phyloP scores from a whole-genome alignment of 2,113 vertebrate species.

The Clinocottus analis region DNA sequence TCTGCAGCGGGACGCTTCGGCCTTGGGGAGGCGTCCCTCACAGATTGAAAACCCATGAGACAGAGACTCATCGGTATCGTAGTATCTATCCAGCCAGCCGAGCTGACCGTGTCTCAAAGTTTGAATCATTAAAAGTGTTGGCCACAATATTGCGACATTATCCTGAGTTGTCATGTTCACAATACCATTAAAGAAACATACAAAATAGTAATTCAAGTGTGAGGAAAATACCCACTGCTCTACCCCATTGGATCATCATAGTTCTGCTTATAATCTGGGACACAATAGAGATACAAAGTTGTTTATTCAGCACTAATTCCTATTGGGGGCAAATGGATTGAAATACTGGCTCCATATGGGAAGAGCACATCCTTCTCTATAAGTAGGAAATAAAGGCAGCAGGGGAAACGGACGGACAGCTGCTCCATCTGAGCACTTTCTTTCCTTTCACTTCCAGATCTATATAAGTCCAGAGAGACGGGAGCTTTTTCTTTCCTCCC shows the following conservation, averaged over 20 bases:
- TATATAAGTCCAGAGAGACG: constrained; percentile 22
- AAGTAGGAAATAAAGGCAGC: constrained; percentile 10
- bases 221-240: background rate
- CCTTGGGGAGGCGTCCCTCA: background rate
- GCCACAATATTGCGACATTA: no score
- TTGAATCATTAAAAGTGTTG: no score
- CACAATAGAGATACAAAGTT: constrained; percentile 6
- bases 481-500: no score
- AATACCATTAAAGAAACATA: background rate
- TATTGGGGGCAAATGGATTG: background rate
- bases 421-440: background rate
- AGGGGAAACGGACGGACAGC: background rate
- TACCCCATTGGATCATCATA: constrained; percentile 5
- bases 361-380: background rate
- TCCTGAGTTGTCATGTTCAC: background rate
- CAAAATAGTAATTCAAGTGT: background rate
- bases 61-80: background rate
- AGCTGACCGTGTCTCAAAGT: no score
- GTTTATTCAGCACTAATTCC: background rate
- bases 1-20: no score
- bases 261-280: background rate
- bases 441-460: constrained; percentile 10
- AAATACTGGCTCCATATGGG: background rate
- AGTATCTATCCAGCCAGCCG: no score
- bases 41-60: background rate